Evolutionary conservation across 2,888 invertebrate species (phyloP), one percentile per base, ranked within the genome.

Genomic region (Julus scanicus): DNA sequence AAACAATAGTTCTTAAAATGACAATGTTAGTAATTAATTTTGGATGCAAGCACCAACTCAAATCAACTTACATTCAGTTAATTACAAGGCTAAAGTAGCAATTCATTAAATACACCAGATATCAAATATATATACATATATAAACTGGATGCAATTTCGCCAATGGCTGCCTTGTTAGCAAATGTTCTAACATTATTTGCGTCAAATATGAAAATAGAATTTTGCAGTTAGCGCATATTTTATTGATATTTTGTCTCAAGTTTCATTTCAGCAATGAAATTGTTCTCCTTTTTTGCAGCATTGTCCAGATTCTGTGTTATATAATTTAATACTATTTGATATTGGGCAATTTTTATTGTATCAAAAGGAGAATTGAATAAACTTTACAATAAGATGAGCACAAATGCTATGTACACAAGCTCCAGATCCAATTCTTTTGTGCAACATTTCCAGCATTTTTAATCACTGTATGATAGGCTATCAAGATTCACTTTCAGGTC

Each of bases 401-500:
- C n/a, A 37, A 29, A 44, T 37, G 5, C 80, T 80, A 80, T 80
- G 29, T 80, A 80, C 80, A 80, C 37, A 80, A 80, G 80, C 20
- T 11, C 13, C 80, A 37, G 80, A 37, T 80, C 80, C 80, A 11
- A 37, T 80, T 80, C 37, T 37, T 80, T 85, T n/a, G 44, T 39
- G 85, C 85, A 44, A 85, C 20, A 20, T 44, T 85, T 44, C 85
- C 44, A 44, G 85, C n/a, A 48, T 85, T 44, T n/a, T 39, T 44
- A 44, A 85, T 1, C 29, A n/a, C 20, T 49, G 3, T 49, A 13
- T 9, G 40, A 20, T 48, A 44, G 44, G 85, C 85, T 48, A 49
- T 48, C 85, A 85, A 85, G 49, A 49, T 85, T 85, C 85, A 85
- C 85, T 85, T 85, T 85, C 85, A 85, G 44, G 85, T 85, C 85